These are phyloP conservation scores for Lophius piscatorius DNA, from an alignment of 2,113 vertebrate species.

Conservation along the genomic window DNA sequence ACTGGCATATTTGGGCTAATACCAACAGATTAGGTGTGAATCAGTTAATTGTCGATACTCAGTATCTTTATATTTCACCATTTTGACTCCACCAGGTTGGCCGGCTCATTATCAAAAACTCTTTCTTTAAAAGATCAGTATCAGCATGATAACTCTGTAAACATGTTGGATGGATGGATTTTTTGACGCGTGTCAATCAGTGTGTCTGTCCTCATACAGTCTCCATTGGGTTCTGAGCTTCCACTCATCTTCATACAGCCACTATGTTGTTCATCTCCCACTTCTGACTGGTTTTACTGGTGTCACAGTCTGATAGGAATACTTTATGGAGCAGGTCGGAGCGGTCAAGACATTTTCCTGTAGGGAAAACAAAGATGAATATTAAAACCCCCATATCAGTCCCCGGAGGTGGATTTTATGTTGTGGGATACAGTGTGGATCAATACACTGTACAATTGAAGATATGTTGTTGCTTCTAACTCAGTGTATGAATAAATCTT, in stretches of 20 bases:
- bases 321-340: slow-evolving; percentile 95
- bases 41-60: background rate
- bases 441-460: too few species aligned
- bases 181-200: slow-evolving; percentile 22
- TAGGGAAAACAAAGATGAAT: background rate
- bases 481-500: too few species aligned
- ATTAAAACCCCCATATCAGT: background rate
- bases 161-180: slow-evolving; percentile 1
- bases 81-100: background rate
- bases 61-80: slow-evolving; percentile 4
- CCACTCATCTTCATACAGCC: slow-evolving; percentile 83
- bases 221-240: too few species aligned
- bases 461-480: too few species aligned
- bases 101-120: slow-evolving; percentile 2
- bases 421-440: too few species aligned
- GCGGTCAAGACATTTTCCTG: slow-evolving; percentile 94
- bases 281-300: slow-evolving; percentile 89
- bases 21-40: background rate
- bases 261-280: slow-evolving; percentile 99
- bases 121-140: slow-evolving; percentile 4
- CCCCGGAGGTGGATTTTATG: too few species aligned
- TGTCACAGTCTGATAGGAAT: slow-evolving; percentile 92
- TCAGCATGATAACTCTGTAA: slow-evolving; percentile 23
- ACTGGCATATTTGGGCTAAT: slow-evolving; percentile 12
- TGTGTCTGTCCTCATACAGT: slow-evolving; percentile 77